Base-by-base conservation (phyloP, 1,140 invertebrate species). In the Fopius arisanus region DNA sequence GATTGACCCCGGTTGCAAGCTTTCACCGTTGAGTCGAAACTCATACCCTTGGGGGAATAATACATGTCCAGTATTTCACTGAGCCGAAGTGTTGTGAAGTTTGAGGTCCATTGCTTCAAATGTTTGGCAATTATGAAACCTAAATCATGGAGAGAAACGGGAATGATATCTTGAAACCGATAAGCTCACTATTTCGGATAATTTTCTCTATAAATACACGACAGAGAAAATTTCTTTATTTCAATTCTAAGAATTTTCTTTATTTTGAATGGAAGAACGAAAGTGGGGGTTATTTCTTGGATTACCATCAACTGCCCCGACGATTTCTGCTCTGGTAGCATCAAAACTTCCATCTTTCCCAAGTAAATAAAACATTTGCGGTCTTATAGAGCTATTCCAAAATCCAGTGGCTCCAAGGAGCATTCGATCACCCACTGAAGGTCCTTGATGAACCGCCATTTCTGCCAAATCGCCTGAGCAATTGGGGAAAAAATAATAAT, bases 41-140 rank as follows among this genome's bases (percentile, higher is more conserved):
- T 85, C 9, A 92, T 83, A 2, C 92, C 92, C 73, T 88, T 87
- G 63, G 90, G 85, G 0, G 92, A 92, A 81, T 93, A 93, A 80
- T 92, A 93, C 90, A 92, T 92, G 51, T 92, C 91, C 5, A 93
- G 80, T 19, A 93, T 79, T 85, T 93, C 92, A 2, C 92, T 93
- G 2, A 93, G 83, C 41, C 90, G 85, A 16, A 91, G 83, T 14
- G 86, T 88, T 9, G 83, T 79, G 31, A 89, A 81, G 54, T 87
- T 83, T 70, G 83, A 82, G 10, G 86, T 77, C 90, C 90, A 92
- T 51, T 81, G 78, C 33, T 87, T 81, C 31, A 92, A 77, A 71
- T 91, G 86, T 29, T 83, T 87, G 0, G 90, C 89, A 70, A 93
- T 83, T 70, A 92, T 90, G n/a, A 92, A 80, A 79, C 91, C 91